Base-by-base conservation (phyloP, 2,888 invertebrate genomes). In the Hofmannophila pseudospretella region DNA sequence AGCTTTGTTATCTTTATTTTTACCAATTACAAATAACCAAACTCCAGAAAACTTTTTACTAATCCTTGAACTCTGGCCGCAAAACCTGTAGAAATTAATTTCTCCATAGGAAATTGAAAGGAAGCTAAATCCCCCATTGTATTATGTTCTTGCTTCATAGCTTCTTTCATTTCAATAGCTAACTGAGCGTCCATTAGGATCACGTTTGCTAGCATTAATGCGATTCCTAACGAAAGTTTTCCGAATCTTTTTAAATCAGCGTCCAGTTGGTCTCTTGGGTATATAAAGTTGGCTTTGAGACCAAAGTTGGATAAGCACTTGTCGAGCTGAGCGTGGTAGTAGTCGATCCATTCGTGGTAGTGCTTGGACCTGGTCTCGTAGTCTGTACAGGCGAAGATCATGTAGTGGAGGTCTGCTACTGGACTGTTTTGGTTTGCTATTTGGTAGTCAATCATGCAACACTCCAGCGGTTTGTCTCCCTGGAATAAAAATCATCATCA, bases 361-460 rank as follows among this genome's bases (percentile, higher is more conserved):
- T 39, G 32, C 10, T 32, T 8, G 7, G 19, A 20, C 14, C 45
- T 39, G 1, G 40, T 36, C 20, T 40, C 31, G 34, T 43, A 32
- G 27, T 45, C 44, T 1, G 45, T 44, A 32, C 48, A 45, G 23
- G 38, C 42, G 28, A 42, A 42, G 7, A 41, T 36, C 14, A 45
- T 26, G 31, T 41, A 45, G 8, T 36, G 34, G 2, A 45, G 28
- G 14, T 45, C 45, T 8, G 36, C 31, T 8, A 31, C 41, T 5
- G 42, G 45, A 27, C 32, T 41, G n/a, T 20, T 37, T 11, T 37
- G 32, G 32, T 34, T 42, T 4, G 42, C 34, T 7, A 41, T 1
- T 26, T 45, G 45, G 19, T 45, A 45, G 32, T 45, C 45, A 2
- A 45, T 40, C 45, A 45, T 42, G 26, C 33, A 33, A 10, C 33